Conservation (phyloP, 2,888 invertebrate species). For the Heteromurus nitidus region DNA sequence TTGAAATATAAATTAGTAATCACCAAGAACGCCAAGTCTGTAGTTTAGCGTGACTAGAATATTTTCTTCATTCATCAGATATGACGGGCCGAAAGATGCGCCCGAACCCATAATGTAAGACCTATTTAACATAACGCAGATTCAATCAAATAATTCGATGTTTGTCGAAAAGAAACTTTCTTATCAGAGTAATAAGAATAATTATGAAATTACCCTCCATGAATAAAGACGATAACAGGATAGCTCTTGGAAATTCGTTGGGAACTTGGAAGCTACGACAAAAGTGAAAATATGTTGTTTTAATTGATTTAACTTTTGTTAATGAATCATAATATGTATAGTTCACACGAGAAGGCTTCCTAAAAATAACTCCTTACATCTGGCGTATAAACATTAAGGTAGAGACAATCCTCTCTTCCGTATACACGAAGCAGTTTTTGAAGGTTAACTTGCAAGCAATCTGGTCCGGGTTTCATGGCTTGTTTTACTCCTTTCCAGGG, state of each 20-base stretch:
- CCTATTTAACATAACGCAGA: not conserved
- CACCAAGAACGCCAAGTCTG: constrained; percentile 56
- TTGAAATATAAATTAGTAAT: not conserved
- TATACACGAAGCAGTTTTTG: constrained; percentile 55
- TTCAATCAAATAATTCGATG: not conserved
- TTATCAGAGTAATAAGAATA: not conserved
- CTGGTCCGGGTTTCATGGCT: constrained; percentile 63
- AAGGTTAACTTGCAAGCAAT: constrained; percentile 64
- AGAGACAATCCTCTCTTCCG: constrained; percentile 66
- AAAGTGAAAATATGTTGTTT: constrained; percentile 1
- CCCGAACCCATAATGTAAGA: constrained; percentile 54
- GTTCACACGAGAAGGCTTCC: too few species aligned
- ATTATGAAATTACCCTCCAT: constrained; percentile 31
- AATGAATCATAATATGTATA: not conserved
- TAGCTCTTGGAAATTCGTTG: constrained; percentile 7
- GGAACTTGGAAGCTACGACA: constrained; percentile 34
- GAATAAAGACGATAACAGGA: constrained; percentile 47
- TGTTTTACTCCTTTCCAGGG: constrained; percentile 59
- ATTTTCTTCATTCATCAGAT: constrained; percentile 50
- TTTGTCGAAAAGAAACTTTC: constrained; percentile 8
- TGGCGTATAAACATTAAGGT: constrained; percentile 63
- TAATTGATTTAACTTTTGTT: not conserved
- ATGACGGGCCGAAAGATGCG: constrained; percentile 55
- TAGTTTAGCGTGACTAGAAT: constrained; percentile 65
- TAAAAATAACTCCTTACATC: not conserved